phyloP scores from a whole-genome alignment of 2,797 vertebrate species.

The Rachycentron canadum region DNA sequence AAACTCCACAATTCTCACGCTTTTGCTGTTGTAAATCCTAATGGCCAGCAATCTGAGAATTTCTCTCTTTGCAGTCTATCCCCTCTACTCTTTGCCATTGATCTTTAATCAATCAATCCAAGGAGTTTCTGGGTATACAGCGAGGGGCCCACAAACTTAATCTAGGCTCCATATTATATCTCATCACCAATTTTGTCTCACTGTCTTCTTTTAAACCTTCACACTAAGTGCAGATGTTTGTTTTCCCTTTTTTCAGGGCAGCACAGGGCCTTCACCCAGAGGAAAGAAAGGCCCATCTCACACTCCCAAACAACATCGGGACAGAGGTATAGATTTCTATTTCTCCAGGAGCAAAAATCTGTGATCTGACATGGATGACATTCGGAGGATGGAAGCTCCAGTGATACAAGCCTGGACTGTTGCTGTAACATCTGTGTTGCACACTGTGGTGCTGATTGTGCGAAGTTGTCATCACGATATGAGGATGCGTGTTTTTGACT shows the following conservation, averaged over 20 bases:
- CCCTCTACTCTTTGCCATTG: no score
- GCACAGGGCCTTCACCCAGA: slow-evolving; percentile 64
- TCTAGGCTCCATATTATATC: no score
- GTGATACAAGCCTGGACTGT: slow-evolving; percentile 3
- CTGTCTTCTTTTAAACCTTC: neutral
- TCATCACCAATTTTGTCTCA: no score
- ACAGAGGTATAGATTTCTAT: slow-evolving; percentile 89
- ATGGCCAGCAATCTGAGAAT: no score
- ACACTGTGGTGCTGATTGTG: neutral
- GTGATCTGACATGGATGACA: slow-evolving; percentile 13
- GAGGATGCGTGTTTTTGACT: neutral
- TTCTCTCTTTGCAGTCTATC: no score
- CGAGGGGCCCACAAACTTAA: no score
- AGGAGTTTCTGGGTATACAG: no score
- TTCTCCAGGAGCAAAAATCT: slow-evolving; percentile 86
- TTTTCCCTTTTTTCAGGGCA: slow-evolving; percentile 61
- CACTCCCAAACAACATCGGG: slow-evolving; percentile 76
- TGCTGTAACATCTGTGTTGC: slow-evolving; percentile 2
- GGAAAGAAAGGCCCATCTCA: slow-evolving; percentile 80
- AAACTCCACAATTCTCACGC: no score
- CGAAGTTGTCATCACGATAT: slow-evolving; percentile 18
- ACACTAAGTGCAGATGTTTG: neutral
- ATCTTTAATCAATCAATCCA: no score
- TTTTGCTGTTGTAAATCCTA: no score
- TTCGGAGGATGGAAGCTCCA: neutral